These are phyloP conservation scores for Paradoxurus hermaphroditus DNA, from an alignment of 2,113 vertebrate species.

Conservation along the genomic window DNA sequence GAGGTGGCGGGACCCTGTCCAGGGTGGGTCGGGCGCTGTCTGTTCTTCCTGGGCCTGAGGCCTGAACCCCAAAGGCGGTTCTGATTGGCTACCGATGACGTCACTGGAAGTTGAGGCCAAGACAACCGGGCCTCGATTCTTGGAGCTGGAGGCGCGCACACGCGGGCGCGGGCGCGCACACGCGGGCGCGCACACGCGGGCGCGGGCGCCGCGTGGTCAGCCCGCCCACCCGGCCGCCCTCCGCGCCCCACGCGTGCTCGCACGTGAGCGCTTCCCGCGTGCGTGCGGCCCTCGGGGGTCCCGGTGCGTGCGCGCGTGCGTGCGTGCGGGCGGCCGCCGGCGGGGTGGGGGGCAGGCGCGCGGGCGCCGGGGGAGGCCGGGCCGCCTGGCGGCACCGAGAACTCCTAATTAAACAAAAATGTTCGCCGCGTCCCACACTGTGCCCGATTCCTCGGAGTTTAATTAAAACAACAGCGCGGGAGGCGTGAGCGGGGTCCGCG, in stretches of 20 bases:
- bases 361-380: conserved; percentile 38
- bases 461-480: conserved; percentile 82
- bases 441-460: conserved; percentile 83
- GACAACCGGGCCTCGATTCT: not conserved
- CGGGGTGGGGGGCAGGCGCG: not conserved
- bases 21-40: not conserved
- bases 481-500: conserved; percentile 73
- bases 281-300: not conserved
- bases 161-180: not conserved
- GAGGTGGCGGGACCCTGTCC: not conserved
- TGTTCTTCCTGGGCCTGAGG: not conserved
- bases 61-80: not conserved
- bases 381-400: not conserved
- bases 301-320: not conserved
- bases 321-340: not conserved
- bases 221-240: not conserved
- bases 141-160: not conserved
- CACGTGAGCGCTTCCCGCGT: not conserved
- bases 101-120: conserved; percentile 41
- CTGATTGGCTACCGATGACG: conserved; percentile 73
- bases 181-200: too few species aligned
- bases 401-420: conserved; percentile 84
- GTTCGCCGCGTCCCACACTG: conserved; percentile 78
- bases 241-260: not conserved
- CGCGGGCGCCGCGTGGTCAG: not conserved